Evolutionary conservation across 2,888 invertebrate species (phyloP).

Genomic region (Heliothis peltigera): DNA sequence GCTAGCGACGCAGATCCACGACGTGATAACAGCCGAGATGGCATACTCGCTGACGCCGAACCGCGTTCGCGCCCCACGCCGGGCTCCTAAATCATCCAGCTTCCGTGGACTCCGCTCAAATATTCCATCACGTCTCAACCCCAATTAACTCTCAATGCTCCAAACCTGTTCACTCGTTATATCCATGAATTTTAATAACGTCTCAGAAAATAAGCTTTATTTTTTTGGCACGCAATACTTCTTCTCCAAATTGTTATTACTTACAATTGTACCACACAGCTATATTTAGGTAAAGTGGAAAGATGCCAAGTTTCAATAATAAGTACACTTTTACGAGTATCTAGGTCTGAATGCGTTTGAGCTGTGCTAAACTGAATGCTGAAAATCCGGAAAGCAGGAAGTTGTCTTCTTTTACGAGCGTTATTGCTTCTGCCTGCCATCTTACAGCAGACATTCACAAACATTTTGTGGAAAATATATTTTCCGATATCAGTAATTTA

Average conservation of each 20-base stretch:
- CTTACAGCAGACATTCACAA: slow-evolving; percentile 31
- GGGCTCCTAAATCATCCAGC: slow-evolving; percentile 68
- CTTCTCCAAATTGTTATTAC: slow-evolving; percentile 71
- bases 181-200: slow-evolving; percentile 63
- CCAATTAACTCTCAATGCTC: slow-evolving; percentile 68
- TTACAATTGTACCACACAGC: slow-evolving; percentile 69
- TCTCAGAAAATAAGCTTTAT: slow-evolving; percentile 57
- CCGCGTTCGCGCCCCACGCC: slow-evolving; percentile 54
- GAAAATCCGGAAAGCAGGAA: slow-evolving; percentile 62
- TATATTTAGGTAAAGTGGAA: slow-evolving; percentile 78
- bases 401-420: slow-evolving; percentile 63
- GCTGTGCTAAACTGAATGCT: slow-evolving; percentile 63
- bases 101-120: slow-evolving; percentile 68
- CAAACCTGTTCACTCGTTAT: slow-evolving; percentile 55
- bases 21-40: slow-evolving; percentile 67
- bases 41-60: slow-evolving; percentile 71
- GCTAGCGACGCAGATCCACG: slow-evolving; percentile 55
- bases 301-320: slow-evolving; percentile 78
- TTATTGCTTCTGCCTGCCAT: slow-evolving; percentile 55
- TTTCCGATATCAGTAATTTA: slow-evolving; percentile 46
- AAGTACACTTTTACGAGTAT: slow-evolving; percentile 65
- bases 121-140: slow-evolving; percentile 65
- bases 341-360: slow-evolving; percentile 61
- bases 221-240: slow-evolving; percentile 70
- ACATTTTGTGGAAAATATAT: slow-evolving; percentile 36